Base-by-base conservation (phyloP, 2,888 invertebrate species). In the Metacarcinus magister region DNA sequence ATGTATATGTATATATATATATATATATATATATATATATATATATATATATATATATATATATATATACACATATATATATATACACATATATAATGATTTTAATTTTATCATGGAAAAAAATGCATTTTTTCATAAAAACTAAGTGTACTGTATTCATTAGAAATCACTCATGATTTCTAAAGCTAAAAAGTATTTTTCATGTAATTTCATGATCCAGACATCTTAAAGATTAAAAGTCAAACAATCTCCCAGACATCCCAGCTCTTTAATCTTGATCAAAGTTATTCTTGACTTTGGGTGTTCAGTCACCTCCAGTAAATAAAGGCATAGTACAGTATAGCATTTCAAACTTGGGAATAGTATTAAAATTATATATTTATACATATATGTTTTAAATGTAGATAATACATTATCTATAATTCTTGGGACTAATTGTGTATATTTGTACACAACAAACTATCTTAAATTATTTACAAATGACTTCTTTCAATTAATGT, bases 361-460 rank as follows among this genome's bases (percentile, higher is more conserved):
- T 87, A 39, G 39, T 28, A 23, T n/a, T 93, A 48, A 48, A 87
- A 13, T 28, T 87, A 87, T 89, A 87, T 94, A 46, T 19, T 16
- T 93, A 60, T 60, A 93, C 60, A 54, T 54, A 93, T 93, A 60
- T 93, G 43, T 60, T 48, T 7, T 39, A 39, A 87, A 10, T 87
- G 16, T 39, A 87, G 87, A 87, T 87, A 87, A 87, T 39, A 87
- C 39, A 16, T 8, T 87, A 39, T 87, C 87, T 87, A 87, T 39
- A 87, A 87, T 87, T 39, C 39, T 87, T 96, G 92, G 92, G 93
- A 93, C 87, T 95, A 92, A 95, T 96, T 89, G 94, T 95, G 94
- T 92, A 96, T 96, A 93, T 95, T 96, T 92, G 89, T 95, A 93
- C 92, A 96, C 92, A 95, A 95, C 94, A 96, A 95, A 96, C 92